Evolutionary conservation across 2,888 invertebrate genomes (phyloP).

Genomic region (Isotomurus palustris): DNA sequence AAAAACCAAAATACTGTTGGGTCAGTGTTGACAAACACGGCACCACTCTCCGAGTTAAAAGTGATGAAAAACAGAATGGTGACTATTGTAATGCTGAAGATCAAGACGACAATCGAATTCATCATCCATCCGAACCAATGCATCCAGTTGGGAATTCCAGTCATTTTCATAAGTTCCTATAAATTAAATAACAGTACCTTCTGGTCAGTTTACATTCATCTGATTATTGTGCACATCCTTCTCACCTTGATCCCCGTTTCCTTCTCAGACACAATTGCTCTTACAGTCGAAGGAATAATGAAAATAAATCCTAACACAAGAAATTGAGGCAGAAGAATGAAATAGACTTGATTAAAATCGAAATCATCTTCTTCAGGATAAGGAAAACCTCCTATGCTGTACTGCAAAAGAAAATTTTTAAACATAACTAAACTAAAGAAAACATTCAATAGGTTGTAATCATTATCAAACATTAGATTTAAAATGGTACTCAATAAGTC

Average conservation of each 20-base stretch:
- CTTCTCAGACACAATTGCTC: conserved; percentile 59
- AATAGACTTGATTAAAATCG: conserved; percentile 47
- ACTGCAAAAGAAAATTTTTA: conserved; percentile 16
- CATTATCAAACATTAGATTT: too few species aligned
- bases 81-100: conserved; percentile 50
- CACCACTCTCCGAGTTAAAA: conserved; percentile 32
- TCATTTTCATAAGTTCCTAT: conserved; percentile 58
- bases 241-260: conserved; percentile 57
- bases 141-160: conserved; percentile 55
- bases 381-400: conserved; percentile 57
- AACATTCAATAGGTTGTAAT: background rate
- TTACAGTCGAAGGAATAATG: conserved; percentile 55
- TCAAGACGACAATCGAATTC: conserved; percentile 50
- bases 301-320: conserved; percentile 54
- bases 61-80: conserved; percentile 48
- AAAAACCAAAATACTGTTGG: conserved; percentile 48
- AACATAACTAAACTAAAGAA: background rate
- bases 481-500: background rate
- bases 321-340: conserved; percentile 49
- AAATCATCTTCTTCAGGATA: conserved; percentile 52
- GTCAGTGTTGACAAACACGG: conserved; percentile 20
- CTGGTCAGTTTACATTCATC: background rate
- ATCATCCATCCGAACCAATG: conserved; percentile 56
- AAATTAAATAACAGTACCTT: background rate
- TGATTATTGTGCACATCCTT: background rate